These are phyloP conservation scores for Dendrolimus kikuchii DNA, from an alignment of 1,140 invertebrate genomes.

Conservation along the genomic window DNA sequence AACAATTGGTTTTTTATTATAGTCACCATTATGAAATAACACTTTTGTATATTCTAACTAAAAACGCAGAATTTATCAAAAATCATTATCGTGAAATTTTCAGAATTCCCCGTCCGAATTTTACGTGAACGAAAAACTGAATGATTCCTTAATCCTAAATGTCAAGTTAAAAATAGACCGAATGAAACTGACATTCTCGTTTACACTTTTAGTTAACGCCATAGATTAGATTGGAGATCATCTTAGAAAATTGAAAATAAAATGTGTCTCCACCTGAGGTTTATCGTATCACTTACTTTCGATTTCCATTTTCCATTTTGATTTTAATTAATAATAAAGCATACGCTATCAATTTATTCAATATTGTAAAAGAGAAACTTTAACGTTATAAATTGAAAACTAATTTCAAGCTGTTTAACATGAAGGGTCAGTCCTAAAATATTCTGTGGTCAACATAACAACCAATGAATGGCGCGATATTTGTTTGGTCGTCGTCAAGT, in stretches of 20 bases:
- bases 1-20: slow-evolving; percentile 22
- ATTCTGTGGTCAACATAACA: background rate
- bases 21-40: slow-evolving; percentile 17
- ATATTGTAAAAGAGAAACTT: background rate
- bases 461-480: slow-evolving; percentile 6
- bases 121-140: slow-evolving; percentile 8
- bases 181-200: slow-evolving; percentile 4
- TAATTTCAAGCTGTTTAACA: slow-evolving; percentile 10
- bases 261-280: too few relatives aligned
- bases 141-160: slow-evolving; percentile 7
- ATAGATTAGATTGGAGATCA: too few relatives aligned
- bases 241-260: too few relatives aligned
- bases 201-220: too few relatives aligned
- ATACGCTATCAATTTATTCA: background rate
- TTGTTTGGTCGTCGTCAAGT: slow-evolving; percentile 13
- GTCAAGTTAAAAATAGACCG: slow-evolving; percentile 1
- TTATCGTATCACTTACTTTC: too few relatives aligned
- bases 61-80: slow-evolving; percentile 18
- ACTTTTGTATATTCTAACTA: slow-evolving; percentile 13
- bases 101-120: slow-evolving; percentile 10
- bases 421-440: background rate
- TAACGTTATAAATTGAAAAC: slow-evolving; percentile 4
- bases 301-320: background rate
- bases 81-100: slow-evolving; percentile 15
- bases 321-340: background rate